Conservation (phyloP, 1,140 invertebrate genomes). For the Drosophila orena region DNA sequence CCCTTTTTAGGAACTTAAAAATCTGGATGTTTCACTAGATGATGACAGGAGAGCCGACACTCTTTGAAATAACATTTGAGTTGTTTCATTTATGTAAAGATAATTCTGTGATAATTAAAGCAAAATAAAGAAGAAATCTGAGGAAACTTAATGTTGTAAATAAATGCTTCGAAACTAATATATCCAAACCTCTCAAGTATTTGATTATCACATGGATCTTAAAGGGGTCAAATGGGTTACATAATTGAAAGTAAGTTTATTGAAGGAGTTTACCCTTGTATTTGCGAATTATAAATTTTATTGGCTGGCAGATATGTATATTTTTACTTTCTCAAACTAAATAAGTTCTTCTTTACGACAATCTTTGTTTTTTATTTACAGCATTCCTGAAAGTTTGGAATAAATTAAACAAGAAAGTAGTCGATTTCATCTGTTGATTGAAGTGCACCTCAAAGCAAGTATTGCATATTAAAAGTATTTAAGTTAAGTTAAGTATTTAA, state of each 20-base stretch:
- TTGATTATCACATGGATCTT: too few relatives aligned
- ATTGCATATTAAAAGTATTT: too few relatives aligned
- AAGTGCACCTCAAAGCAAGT: too few relatives aligned
- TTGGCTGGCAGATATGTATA: neutral
- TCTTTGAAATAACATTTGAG: neutral
- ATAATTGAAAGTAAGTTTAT: too few relatives aligned
- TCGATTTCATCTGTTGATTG: too few relatives aligned
- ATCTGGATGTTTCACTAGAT: conserved; percentile 61
- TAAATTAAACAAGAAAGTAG: too few relatives aligned
- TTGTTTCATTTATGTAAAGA: neutral
- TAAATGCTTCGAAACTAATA: neutral
- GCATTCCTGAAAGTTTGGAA: neutral
- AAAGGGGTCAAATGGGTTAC: too few relatives aligned
- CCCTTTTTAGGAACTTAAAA: conserved; percentile 16
- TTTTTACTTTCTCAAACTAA: neutral
- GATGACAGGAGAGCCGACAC: conserved; percentile 18
- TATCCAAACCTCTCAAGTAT: neutral
- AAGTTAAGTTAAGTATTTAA: too few relatives aligned
- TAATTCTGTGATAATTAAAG: too few relatives aligned
- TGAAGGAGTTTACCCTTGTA: too few relatives aligned
- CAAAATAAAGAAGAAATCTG: neutral
- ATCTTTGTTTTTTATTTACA: conserved; percentile 4
- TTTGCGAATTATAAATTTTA: too few relatives aligned
- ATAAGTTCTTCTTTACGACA: neutral
- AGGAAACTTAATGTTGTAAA: neutral